Percentiles rank a stretch among this genome's conserved stretches.
These are phyloP conservation scores for Smithornis capensis DNA, from an alignment of 2,113 vertebrate species.

Conservation along the genomic window DNA sequence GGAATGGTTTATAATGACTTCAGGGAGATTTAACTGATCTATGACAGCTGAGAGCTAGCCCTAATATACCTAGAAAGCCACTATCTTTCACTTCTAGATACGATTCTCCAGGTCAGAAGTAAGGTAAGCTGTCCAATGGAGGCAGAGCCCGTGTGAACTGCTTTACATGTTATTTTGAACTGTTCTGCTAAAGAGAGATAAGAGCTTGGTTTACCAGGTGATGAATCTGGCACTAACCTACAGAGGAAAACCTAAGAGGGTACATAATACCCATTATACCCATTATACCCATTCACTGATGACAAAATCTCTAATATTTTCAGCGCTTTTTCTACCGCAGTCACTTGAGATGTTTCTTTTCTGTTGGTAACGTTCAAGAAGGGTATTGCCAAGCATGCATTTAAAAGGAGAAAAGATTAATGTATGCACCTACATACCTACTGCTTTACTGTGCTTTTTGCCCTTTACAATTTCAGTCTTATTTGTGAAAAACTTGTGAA, in stretches of 20 bases:
- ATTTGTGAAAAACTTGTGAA: not conserved
- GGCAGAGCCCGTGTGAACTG: not conserved
- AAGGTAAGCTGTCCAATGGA: not conserved
- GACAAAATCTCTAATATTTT: not conserved
- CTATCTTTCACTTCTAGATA: not conserved
- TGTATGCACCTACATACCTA: not conserved
- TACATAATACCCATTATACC: not conserved
- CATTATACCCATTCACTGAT: too few relatives aligned
- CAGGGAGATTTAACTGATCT: not conserved
- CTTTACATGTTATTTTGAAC: not conserved
- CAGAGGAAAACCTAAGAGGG: not conserved
- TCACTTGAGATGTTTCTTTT: not conserved
- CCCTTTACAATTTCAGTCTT: not conserved
- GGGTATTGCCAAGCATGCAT: not conserved
- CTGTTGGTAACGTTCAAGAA: not conserved
- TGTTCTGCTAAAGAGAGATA: not conserved
- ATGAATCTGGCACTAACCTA: constrained; percentile 21
- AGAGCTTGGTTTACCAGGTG: not conserved
- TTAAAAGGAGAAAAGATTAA: not conserved
- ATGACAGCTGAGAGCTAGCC: not conserved
- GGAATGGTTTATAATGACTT: not conserved
- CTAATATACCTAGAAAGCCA: not conserved
- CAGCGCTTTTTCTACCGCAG: not conserved
- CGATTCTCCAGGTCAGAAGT: not conserved
- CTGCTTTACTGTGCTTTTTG: not conserved